Evolutionary conservation across 2,888 invertebrate species (phyloP), one percentile per base, ranked within the genome.

Genomic region (Eumerus sabulonum): DNA sequence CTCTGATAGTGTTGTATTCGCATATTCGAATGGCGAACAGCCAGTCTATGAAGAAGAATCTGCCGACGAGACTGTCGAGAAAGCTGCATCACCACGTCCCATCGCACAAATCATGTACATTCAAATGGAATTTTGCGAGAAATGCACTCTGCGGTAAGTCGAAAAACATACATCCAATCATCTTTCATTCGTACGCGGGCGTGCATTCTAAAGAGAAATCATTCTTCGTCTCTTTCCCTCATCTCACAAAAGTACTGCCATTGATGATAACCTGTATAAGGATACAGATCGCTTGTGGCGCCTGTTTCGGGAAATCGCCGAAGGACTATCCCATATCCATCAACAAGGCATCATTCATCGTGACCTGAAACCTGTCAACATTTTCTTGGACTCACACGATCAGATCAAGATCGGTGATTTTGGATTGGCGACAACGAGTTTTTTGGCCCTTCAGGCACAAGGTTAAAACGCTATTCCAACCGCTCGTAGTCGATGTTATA

Each of bases 71-170:
- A 82, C 82, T 0, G 81, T 74, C 1, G 82, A 76, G 9, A 85
- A 84, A 44, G 56, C 81, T 1, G 73, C 74, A n/a, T 86, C 88
- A 0, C 89, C 89, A 0, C 85, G 84, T 11, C 87, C 86, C 0
- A 82, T 84, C 3, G 85, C 87, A 82, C 88, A 89, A 82, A 85
- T 94, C 67, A 92, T 98, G 90, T 98, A 96, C 86, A 96, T 96
- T 83, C 96, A 99, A 90, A 99, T 99, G 99, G 99, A 99, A 90
- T 98, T 97, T 88, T 99, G 99, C 88, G 98, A 98, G 86, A 98
- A 97, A 85, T 96, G 95, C 84, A 99, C 99, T 0, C 89, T 98
- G 35, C 90, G 94, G 88, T 91, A 83, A 94, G 42, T 17, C 36
- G 87, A 84, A 17, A 36, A 50, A 5, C 9, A 56, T 18, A n/a